Percentiles rank a stretch among this genome's conserved stretches.
Evolutionary conservation across 2,888 invertebrate genomes (phyloP).

Genomic region (Crioceris asparagi): DNA sequence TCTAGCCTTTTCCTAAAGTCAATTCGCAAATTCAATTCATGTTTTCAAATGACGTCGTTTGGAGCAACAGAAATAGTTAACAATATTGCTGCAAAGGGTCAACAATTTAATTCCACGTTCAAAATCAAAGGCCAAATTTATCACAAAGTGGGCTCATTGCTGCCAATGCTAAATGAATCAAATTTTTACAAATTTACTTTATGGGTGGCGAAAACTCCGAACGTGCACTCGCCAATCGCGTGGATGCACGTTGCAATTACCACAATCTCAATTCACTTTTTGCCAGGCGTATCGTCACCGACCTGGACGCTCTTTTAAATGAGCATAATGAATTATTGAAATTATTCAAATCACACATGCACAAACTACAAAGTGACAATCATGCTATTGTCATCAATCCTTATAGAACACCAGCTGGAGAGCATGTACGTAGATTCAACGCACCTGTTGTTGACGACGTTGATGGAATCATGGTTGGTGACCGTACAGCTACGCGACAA

Average conservation of each 20-base stretch:
- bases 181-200: no score
- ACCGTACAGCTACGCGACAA: not conserved
- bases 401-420: not conserved
- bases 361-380: not conserved
- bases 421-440: not conserved
- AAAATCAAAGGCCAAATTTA: no score
- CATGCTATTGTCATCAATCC: not conserved
- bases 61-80: no score
- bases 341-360: not conserved
- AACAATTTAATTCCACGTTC: constrained; percentile 2
- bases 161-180: no score
- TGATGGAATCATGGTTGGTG: not conserved
- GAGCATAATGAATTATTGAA: not conserved
- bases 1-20: constrained; percentile 1
- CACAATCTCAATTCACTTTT: constrained; percentile 3
- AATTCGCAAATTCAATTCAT: no score
- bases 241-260: constrained; percentile 4
- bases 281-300: constrained; percentile 3
- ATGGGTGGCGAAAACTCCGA: no score
- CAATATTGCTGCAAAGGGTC: constrained; percentile 2
- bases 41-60: no score
- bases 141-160: no score
- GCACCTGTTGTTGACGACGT: not conserved
- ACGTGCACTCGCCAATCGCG: not conserved
- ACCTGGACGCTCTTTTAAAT: constrained; percentile 1